Base-by-base conservation (phyloP, 2,888 invertebrate species). In the Hecatera dysodea region DNA sequence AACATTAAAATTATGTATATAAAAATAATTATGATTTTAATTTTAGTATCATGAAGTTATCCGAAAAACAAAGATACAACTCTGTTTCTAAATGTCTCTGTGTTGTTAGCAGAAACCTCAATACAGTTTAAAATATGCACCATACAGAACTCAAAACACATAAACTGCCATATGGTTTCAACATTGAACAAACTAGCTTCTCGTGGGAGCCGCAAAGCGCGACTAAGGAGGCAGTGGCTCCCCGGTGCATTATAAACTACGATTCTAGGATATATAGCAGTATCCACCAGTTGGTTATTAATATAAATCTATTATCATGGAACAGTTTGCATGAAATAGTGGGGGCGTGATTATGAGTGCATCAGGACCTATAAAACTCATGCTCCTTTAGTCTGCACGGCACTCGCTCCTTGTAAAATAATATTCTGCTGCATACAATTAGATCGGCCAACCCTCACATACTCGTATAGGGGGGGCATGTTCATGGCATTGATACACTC, bases 161-260 rank as follows among this genome's bases (percentile, higher is more conserved):
- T 71, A 78, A 78, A 56, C 27, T 48, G 22, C n/a, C 39, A 33
- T 57, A 72, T 57, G 29, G 74, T 42, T 46, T 62, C 63, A 79
- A 62, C 27, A 75, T 75, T 62, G 50, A 73, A 73, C 56, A 80
- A 75, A 61, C 75, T 27, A 75, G 36, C 29, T 27, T 24, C 81
- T 17, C 69, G 11, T 19, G 62, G 39, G 76, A 50, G 69, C 39
- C 76, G 12, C 68, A 76, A 67, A 67, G 50, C 19, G 56, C 53
- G 48, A 61, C 69, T 50, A 60, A 81, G 36, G 59, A 55, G 62
- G 59, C 44, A 50, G 76, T 63, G 36, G 48, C 15, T 76, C 76
- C 77, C 63, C 12, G 4, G 62, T 46, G 62, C 8, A 33, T 29
- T 66, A 65, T 80, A 80, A 75, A 75, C 53, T 75, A 67, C 52